Conservation (phyloP, 2,797 vertebrate species). For the Trachops cirrhosus region DNA sequence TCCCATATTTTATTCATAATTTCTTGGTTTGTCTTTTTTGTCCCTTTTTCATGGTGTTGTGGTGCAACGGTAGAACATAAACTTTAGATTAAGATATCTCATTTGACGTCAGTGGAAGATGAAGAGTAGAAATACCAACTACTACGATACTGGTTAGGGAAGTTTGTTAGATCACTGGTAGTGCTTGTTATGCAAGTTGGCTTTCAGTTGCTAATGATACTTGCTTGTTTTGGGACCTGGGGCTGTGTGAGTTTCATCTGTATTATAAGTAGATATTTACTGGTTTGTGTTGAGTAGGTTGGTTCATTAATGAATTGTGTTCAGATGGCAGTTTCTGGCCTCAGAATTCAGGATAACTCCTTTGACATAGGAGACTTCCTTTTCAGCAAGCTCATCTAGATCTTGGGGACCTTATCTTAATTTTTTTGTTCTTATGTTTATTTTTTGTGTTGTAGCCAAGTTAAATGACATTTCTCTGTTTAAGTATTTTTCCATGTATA, state of each 20-base stretch:
- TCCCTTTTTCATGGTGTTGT: not conserved
- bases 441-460: slow-evolving; percentile 10
- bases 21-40: not conserved
- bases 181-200: not conserved
- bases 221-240: not conserved
- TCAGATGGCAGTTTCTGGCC: slow-evolving; percentile 29
- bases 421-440: slow-evolving; percentile 16
- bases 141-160: not conserved
- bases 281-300: slow-evolving; percentile 46
- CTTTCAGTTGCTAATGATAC: slow-evolving; percentile 18
- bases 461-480: slow-evolving; percentile 32
- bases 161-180: not conserved
- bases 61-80: not conserved
- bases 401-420: not conserved
- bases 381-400: slow-evolving; percentile 7
- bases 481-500: slow-evolving; percentile 1
- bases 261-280: slow-evolving; percentile 3
- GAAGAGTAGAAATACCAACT: not conserved
- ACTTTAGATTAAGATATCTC: slow-evolving; percentile 13
- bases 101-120: not conserved
- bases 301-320: not conserved
- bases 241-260: not conserved
- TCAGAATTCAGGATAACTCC: not conserved
- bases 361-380: not conserved
- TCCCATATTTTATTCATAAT: not conserved